Evolutionary conservation across 2,797 vertebrate species (phyloP), one percentile per base, ranked within the genome.

Genomic region (Dromococcyx pavoninus): DNA sequence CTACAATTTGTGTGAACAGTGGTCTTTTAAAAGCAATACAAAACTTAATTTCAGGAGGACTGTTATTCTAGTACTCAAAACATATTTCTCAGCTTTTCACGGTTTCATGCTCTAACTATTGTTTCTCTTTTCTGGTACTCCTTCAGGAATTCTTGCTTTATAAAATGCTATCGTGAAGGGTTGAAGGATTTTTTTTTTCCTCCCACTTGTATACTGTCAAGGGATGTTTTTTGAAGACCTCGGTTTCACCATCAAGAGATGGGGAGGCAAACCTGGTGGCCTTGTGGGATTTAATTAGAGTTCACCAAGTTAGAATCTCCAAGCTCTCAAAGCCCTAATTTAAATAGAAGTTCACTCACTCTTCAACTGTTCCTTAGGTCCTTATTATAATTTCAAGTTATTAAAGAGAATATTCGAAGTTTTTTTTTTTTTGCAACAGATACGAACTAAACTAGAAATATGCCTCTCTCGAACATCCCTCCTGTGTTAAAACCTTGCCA

Each of bases 231-330:
- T 97, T 98, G 97, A 98, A 98, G 97, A 98, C 98, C 97, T 97
- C 88, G 93, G 94, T 98, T 97, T 96, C 94, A 98, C 97, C 88
- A 97, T 97, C 97, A 98, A 98, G 97, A 97, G 94, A 91, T 77
- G 94, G 77, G 95, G 93, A 98, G 94, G 97, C 97, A 98, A 96
- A 97, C 97, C 97, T 97, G 96, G 91, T 95, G 86, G 98, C 97
- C 98, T 98, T 98, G 71, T 94, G 98, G 98, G 98, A 98, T 98
- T 98, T 97, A 98, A 98, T 98, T 98, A 98, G 95, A 98, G 97
- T 98, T 98, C 98, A 97, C 97, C 96, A 97, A 97, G 97, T 97
- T 97, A 97, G 97, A 97, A 82, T 97, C 93, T 97, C 97, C 91
- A 96, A 91, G 94, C 92, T 97, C 98, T 97, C 97, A 97, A 97